Percentiles rank a stretch among this genome's conserved stretches.
phyloP scores from a whole-genome alignment of 2,113 vertebrate species.

The Orientallactaga bullata region DNA sequence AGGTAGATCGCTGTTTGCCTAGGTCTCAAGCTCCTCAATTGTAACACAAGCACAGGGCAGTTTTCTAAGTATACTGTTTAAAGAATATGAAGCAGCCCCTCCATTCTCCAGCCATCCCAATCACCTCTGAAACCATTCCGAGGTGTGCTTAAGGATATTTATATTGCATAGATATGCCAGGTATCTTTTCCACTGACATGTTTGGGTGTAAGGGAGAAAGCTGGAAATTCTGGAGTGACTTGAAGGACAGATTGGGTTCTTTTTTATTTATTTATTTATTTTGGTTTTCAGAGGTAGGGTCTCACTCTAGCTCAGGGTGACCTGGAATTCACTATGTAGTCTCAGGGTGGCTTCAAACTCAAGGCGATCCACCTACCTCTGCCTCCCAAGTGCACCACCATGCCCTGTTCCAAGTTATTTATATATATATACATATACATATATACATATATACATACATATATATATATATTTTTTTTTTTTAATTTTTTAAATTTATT shows the following conservation, averaged over 20 bases:
- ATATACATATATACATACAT: no score
- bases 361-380: no score
- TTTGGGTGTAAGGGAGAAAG: background rate
- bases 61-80: background rate
- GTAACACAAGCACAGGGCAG: background rate
- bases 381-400: background rate
- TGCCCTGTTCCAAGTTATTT: no score
- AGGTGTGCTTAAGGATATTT: slow-evolving; percentile 5
- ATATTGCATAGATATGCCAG: background rate
- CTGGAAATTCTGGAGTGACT: background rate
- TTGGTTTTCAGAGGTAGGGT: no score
- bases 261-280: no score
- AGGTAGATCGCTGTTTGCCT: slow-evolving; percentile 36
- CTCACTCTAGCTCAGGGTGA: no score
- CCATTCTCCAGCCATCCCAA: no score
- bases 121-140: background rate
- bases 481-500: no score
- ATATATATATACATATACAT: no score
- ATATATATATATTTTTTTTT: no score
- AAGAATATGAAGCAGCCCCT: background rate
- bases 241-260: background rate
- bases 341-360: no score
- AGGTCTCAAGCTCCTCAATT: background rate
- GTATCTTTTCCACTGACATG: background rate
- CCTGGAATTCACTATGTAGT: no score